These are phyloP conservation scores for Atopsyche davidsoni DNA, from an alignment of 1,140 invertebrate genomes.

Conservation along the genomic window DNA sequence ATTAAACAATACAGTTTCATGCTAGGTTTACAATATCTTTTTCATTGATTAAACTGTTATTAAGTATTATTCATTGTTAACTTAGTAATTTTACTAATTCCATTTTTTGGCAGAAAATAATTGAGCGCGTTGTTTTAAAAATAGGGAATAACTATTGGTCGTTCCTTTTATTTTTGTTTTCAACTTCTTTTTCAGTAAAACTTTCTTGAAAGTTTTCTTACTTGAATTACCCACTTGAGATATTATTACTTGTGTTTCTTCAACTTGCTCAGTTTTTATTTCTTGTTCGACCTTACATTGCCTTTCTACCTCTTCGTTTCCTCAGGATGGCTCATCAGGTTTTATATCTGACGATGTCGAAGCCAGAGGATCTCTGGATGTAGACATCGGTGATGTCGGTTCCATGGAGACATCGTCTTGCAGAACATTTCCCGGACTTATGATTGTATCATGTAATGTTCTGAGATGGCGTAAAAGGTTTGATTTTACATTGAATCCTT, in stretches of 20 bases:
- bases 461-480: slow-evolving; percentile 66
- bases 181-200: slow-evolving; percentile 3
- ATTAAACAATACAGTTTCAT: neutral
- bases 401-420: slow-evolving; percentile 25
- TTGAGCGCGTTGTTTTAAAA: slow-evolving; percentile 44
- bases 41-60: neutral
- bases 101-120: slow-evolving; percentile 49
- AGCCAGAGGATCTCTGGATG: slow-evolving; percentile 16
- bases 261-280: slow-evolving; percentile 17
- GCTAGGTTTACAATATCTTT: neutral
- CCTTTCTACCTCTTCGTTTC: slow-evolving; percentile 38
- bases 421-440: slow-evolving; percentile 35
- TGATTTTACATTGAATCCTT: slow-evolving; percentile 73
- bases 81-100: slow-evolving; percentile 30
- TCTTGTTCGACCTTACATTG: slow-evolving; percentile 10
- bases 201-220: slow-evolving; percentile 7
- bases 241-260: neutral
- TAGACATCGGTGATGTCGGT: slow-evolving; percentile 25
- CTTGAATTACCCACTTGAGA: neutral
- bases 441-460: slow-evolving; percentile 62
- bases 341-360: slow-evolving; percentile 38
- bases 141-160: slow-evolving; percentile 42
- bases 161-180: slow-evolving; percentile 3
- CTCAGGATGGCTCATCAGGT: slow-evolving; percentile 40
- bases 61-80: neutral